These are phyloP conservation scores for Scleropages formosus DNA, from an alignment of 2,797 vertebrate species.

Conservation along the genomic window DNA sequence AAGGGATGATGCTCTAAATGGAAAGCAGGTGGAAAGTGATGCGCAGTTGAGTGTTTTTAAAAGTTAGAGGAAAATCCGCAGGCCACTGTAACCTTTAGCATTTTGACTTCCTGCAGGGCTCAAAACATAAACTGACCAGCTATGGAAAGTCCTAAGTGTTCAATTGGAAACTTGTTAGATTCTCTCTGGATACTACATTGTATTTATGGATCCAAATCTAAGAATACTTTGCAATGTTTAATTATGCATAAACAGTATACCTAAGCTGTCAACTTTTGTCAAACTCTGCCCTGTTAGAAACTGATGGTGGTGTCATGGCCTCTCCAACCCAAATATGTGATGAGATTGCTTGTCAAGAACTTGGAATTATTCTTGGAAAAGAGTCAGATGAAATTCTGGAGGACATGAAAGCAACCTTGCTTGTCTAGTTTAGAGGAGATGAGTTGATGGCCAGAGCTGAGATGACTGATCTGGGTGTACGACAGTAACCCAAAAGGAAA, in stretches of 20 bases:
- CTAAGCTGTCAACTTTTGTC: neutral
- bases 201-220: neutral
- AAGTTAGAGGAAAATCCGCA: too few species aligned
- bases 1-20: too few species aligned
- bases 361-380: neutral
- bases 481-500: too few species aligned
- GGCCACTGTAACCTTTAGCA: neutral
- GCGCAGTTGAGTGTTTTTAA: too few species aligned
- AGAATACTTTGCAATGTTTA: neutral
- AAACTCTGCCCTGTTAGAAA: neutral
- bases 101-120: neutral
- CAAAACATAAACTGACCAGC: too few species aligned
- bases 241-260: neutral
- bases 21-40: too few species aligned
- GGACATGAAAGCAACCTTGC: neutral
- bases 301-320: neutral
- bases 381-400: neutral
- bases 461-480: neutral
- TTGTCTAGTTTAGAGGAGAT: constrained; percentile 13
- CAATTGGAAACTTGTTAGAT: too few species aligned
- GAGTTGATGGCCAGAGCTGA: neutral
- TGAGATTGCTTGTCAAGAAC: neutral
- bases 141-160: too few species aligned
- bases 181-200: too few species aligned
- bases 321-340: neutral